These are phyloP conservation scores for Steinernema hermaphroditum DNA, from an alignment of 2,888 invertebrate species.

Conservation along the genomic window DNA sequence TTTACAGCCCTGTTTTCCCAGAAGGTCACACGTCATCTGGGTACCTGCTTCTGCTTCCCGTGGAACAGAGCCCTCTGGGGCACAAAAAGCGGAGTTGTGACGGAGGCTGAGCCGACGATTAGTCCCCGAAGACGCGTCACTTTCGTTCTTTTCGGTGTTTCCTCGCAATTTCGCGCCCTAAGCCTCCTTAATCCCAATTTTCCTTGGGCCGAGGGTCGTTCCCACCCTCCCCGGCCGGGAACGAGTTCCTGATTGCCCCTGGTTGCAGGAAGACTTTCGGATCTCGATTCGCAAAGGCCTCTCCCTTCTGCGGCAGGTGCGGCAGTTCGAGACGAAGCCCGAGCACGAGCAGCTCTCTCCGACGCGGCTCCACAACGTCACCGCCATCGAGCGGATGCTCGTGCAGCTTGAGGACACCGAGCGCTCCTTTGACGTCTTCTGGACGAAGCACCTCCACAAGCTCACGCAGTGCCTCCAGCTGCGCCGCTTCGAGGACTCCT, in stretches of 20 bases:
- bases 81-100: too few relatives aligned
- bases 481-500: slow-evolving; percentile 90
- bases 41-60: too few relatives aligned
- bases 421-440: slow-evolving; percentile 88
- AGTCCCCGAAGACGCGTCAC: not conserved
- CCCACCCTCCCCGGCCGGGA: not conserved
- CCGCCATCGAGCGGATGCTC: slow-evolving; percentile 83
- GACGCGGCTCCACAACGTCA: slow-evolving; percentile 75
- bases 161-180: not conserved
- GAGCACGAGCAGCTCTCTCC: slow-evolving; percentile 63
- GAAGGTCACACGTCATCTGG: too few relatives aligned
- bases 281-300: slow-evolving; percentile 87
- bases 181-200: slow-evolving; percentile 2
- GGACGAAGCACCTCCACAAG: slow-evolving; percentile 86
- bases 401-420: slow-evolving; percentile 73
- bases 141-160: slow-evolving; percentile 15
- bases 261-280: slow-evolving; percentile 77
- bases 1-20: too few relatives aligned
- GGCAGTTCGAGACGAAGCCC: slow-evolving; percentile 65
- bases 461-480: slow-evolving; percentile 86
- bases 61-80: too few relatives aligned
- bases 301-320: slow-evolving; percentile 75
- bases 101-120: not conserved
- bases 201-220: slow-evolving; percentile 5
- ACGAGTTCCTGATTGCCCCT: slow-evolving; percentile 7